phyloP scores from a whole-genome alignment of 2,797 vertebrate genomes.

The Staurois parvus region DNA sequence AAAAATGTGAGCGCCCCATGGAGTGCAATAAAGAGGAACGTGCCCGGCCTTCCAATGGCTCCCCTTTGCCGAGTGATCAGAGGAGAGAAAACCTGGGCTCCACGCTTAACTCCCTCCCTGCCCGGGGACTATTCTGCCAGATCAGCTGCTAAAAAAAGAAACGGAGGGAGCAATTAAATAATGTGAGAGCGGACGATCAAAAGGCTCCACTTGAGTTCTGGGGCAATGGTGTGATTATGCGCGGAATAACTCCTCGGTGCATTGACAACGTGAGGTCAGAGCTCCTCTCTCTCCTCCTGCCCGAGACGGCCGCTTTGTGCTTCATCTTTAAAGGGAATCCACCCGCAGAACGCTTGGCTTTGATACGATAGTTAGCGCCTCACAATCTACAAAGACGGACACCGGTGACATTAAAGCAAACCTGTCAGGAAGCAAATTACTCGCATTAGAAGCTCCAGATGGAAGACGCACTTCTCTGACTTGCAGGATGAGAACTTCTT shows the following conservation, averaged over 20 bases:
- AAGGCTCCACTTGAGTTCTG: background rate
- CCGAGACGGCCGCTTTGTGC: background rate
- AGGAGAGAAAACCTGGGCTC: background rate
- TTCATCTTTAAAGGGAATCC: background rate
- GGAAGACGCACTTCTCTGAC: too few relatives aligned
- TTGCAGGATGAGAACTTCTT: too few relatives aligned
- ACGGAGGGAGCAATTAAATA: conserved; percentile 26
- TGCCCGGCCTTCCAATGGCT: conserved; percentile 68
- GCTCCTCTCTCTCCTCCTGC: background rate
- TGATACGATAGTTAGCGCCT: too few relatives aligned
- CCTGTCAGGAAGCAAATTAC: too few relatives aligned
- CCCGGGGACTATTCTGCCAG: background rate
- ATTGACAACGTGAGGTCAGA: background rate
- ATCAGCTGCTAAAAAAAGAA: conserved; percentile 3
- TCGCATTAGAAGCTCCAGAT: too few relatives aligned
- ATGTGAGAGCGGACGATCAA: conserved; percentile 7
- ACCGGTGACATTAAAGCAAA: too few relatives aligned
- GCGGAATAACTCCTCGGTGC: background rate
- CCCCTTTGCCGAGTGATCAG: conserved; percentile 59
- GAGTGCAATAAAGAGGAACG: conserved; percentile 69
- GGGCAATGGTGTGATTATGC: background rate
- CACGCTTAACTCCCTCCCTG: conserved; percentile 17
- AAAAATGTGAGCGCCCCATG: conserved; percentile 69
- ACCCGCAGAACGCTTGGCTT: too few relatives aligned
- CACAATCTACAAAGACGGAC: too few relatives aligned